These are phyloP conservation scores for Metallyticus violacea DNA, from an alignment of 2,888 invertebrate genomes.

Conservation along the genomic window DNA sequence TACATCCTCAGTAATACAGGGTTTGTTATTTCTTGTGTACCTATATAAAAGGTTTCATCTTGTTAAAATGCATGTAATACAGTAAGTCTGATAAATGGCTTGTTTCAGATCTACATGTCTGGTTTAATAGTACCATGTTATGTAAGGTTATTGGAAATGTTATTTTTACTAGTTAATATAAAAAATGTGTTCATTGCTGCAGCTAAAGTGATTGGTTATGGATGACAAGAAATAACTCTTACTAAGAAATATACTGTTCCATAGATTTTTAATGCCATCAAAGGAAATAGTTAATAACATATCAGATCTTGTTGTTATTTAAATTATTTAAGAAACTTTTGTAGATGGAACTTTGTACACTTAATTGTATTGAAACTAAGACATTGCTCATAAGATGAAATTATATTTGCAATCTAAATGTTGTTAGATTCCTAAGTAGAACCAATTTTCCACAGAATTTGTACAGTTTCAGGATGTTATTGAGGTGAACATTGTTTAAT, in stretches of 20 bases:
- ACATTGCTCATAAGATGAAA: slow-evolving; percentile 6
- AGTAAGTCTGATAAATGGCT: neutral
- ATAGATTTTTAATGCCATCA: neutral
- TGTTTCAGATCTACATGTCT: neutral
- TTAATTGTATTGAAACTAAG: neutral
- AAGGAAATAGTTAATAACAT: neutral
- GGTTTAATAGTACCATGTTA: neutral
- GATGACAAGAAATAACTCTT: neutral
- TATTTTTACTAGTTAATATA: neutral
- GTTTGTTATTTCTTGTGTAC: neutral
- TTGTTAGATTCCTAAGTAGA: neutral
- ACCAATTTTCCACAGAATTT: neutral
- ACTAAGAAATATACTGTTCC: neutral
- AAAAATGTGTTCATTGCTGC: neutral
- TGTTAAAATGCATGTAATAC: neutral
- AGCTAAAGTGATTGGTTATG: neutral
- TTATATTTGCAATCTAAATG: slow-evolving; percentile 4
- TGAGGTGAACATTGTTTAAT: neutral
- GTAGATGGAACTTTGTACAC: neutral
- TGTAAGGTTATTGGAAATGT: neutral
- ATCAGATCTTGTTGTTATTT: slow-evolving; percentile 3
- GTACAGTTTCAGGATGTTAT: neutral
- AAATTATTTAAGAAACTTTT: neutral
- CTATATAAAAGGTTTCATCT: neutral
- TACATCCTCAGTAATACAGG: neutral